A percentile compares a stretch with the other conserved stretches of the same genome.
These are phyloP conservation scores for Trichomalopsis sarcophagae DNA, from an alignment of 1,140 invertebrate genomes.

Conservation along the genomic window DNA sequence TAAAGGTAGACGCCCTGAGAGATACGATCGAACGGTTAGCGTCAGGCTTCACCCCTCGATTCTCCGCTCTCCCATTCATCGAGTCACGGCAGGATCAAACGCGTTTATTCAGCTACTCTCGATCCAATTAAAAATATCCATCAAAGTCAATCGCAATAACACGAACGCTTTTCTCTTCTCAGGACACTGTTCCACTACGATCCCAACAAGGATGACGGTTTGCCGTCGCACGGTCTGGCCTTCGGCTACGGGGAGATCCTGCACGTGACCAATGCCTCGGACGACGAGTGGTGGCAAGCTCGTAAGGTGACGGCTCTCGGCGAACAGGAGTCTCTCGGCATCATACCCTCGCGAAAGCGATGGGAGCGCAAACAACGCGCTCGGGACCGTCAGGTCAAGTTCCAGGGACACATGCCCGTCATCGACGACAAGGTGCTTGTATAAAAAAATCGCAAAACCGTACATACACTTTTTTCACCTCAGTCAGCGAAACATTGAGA, in stretches of 20 bases:
- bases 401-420: constrained; percentile 89
- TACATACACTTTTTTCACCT: too few relatives aligned
- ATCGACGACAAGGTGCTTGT: constrained; percentile 70
- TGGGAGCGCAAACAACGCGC: constrained; percentile 98
- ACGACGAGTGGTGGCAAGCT: constrained; percentile 99
- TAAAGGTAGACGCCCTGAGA: too few relatives aligned
- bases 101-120: too few relatives aligned
- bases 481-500: too few relatives aligned
- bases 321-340: constrained; percentile 81
- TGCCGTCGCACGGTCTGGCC: constrained; percentile 95
- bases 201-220: constrained; percentile 95
- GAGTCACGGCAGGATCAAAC: too few relatives aligned
- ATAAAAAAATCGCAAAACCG: neutral
- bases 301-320: constrained; percentile 80
- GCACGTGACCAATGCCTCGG: constrained; percentile 98
- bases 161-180: neutral
- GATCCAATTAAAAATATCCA: too few relatives aligned
- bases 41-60: too few relatives aligned
- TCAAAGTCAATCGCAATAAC: too few relatives aligned
- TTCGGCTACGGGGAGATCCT: constrained; percentile 98
- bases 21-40: too few relatives aligned
- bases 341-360: constrained; percentile 90
- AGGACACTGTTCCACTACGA: constrained; percentile 99
- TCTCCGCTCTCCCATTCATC: too few relatives aligned
- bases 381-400: constrained; percentile 97